Evolutionary conservation across 2,888 invertebrate genomes (phyloP).

Genomic region (Cephus sareptanus): DNA sequence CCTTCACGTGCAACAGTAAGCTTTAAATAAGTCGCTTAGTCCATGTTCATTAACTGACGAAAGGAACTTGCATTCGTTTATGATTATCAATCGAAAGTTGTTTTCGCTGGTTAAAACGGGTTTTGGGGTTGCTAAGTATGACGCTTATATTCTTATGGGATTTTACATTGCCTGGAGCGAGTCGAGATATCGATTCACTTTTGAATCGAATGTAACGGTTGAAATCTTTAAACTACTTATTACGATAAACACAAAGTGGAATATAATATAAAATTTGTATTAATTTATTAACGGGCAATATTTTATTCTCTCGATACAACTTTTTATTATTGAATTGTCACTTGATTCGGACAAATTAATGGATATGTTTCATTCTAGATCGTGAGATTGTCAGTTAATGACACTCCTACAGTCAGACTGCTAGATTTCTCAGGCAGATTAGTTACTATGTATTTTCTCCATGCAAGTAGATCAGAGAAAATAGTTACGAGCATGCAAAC

Average conservation of each 20-base stretch:
- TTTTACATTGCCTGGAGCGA: background rate
- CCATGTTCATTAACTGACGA: conserved; percentile 18
- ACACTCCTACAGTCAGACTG: background rate
- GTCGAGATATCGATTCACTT: background rate
- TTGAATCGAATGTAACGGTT: background rate
- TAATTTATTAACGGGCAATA: conserved; percentile 3
- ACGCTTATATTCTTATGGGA: background rate
- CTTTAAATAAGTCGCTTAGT: background rate
- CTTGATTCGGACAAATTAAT: background rate
- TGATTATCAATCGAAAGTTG: conserved; percentile 29
- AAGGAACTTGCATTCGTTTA: conserved; percentile 16
- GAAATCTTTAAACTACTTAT: background rate
- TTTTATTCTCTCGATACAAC: background rate
- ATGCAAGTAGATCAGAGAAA: background rate
- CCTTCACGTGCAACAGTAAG: background rate
- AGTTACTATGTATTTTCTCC: background rate
- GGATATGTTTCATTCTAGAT: background rate
- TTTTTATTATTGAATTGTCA: background rate
- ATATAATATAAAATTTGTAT: conserved; percentile 3
- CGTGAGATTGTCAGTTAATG: background rate
- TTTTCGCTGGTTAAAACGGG: conserved; percentile 26
- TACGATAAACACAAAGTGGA: conserved; percentile 1
- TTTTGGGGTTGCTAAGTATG: conserved; percentile 15
- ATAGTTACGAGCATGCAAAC: background rate
- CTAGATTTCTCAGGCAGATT: background rate